Evolutionary conservation across 2,113 vertebrate genomes (phyloP).

Genomic region (Cavia porcellus): DNA sequence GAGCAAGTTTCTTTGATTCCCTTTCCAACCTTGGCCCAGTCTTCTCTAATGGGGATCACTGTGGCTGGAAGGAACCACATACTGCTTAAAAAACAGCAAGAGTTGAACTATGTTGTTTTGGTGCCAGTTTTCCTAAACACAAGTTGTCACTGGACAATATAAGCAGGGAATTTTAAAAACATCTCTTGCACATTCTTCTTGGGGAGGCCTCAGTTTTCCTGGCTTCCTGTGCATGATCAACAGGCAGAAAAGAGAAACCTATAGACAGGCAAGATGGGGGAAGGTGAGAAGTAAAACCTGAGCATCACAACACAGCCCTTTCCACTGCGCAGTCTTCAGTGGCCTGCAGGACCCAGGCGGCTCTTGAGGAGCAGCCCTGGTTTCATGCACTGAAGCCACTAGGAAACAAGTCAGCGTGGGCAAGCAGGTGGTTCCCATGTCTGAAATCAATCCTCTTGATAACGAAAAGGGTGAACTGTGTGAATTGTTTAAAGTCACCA

Average conservation of each 20-base stretch:
- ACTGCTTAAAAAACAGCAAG: neutral
- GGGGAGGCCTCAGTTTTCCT: neutral
- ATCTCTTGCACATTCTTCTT: neutral
- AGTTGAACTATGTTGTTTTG: neutral
- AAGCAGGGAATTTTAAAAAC: neutral
- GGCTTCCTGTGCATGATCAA: neutral
- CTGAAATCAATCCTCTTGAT: conserved; percentile 47
- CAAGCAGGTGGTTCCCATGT: conserved; percentile 26
- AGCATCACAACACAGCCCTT: neutral
- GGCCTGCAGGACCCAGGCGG: conserved; percentile 13
- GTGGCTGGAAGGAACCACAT: neutral
- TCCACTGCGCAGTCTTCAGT: conserved; percentile 24
- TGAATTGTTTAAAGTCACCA: conserved; percentile 41
- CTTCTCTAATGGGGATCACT: neutral
- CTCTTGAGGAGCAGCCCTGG: conserved; percentile 21
- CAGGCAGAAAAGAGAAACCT: neutral
- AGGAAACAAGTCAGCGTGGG: conserved; percentile 4
- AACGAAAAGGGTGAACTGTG: conserved; percentile 46
- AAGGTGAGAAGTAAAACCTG: neutral
- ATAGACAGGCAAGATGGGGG: neutral
- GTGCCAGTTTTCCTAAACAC: neutral
- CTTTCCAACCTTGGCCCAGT: neutral
- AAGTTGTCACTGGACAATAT: neutral
- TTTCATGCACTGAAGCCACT: neutral
- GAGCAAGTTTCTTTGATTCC: neutral